Evolutionary conservation across 2,888 invertebrate genomes (phyloP).

Genomic region (Stictocephala bisonia): DNA sequence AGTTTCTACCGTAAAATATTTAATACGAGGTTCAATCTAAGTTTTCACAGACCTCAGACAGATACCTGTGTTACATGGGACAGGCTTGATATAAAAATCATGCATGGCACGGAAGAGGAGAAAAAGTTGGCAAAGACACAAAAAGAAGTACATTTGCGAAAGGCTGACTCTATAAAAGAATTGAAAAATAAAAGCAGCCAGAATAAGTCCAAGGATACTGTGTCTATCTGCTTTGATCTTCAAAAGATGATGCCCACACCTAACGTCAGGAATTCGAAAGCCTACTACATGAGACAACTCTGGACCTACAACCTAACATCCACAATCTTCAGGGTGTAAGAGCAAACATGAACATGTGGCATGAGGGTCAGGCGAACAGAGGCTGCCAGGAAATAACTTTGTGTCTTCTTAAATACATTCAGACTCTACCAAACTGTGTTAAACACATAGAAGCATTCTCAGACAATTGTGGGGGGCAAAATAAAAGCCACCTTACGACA

Average conservation of each 20-base stretch:
- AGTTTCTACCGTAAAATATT: no score
- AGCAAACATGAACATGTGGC: constrained; percentile 26
- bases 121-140: not conserved
- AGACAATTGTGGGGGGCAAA: no score
- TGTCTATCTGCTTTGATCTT: constrained; percentile 19
- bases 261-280: constrained; percentile 1
- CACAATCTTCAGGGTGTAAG: not conserved
- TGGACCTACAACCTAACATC: constrained; percentile 5
- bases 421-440: no score
- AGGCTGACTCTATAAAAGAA: constrained; percentile 20
- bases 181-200: not conserved
- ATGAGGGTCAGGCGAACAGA: no score
- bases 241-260: constrained; percentile 34
- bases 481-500: no score
- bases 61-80: constrained; percentile 29
- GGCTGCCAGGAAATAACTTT: no score
- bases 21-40: constrained; percentile 40
- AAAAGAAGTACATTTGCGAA: constrained; percentile 27
- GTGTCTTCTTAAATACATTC: no score
- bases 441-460: no score
- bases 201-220: not conserved
- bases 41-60: constrained; percentile 17
- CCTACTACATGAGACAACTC: constrained; percentile 11
- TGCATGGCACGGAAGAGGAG: constrained; percentile 11
- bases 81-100: constrained; percentile 7